Percentiles rank a stretch among this genome's conserved stretches.
Conservation (phyloP, 2,113 vertebrate species). For the Rhegmatorhina hoffmannsi region DNA sequence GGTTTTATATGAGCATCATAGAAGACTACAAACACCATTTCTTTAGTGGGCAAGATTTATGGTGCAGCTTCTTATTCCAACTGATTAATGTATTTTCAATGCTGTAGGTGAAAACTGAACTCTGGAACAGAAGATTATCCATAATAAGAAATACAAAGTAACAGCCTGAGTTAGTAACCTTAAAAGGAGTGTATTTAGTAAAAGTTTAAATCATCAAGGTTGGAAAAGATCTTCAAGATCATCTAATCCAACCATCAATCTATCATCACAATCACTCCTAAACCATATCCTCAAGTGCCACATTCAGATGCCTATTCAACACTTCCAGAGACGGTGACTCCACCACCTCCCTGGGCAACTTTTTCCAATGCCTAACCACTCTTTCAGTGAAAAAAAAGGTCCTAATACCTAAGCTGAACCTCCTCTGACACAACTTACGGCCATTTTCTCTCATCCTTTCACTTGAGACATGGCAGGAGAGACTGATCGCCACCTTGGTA, state of each 20-base stretch:
- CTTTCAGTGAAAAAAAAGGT: neutral
- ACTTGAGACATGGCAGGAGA: neutral
- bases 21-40: neutral
- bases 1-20: neutral
- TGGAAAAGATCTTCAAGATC: neutral
- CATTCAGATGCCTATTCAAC: neutral
- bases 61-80: neutral
- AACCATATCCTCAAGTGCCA: neutral
- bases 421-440: neutral
- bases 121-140: neutral
- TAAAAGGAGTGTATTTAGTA: neutral
- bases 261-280: neutral
- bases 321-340: neutral
- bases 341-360: neutral
- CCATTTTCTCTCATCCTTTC: neutral
- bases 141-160: neutral
- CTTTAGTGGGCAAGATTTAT: neutral
- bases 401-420: neutral
- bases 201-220: neutral
- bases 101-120: neutral
- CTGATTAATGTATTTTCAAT: neutral
- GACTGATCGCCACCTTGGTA: accelerated
- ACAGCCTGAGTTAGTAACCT: neutral
- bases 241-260: neutral
- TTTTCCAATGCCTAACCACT: neutral